A percentile compares a stretch with the other conserved stretches of the same genome.
These are phyloP conservation scores for Morelia viridis DNA, from an alignment of 2,797 vertebrate genomes.

Conservation along the genomic window DNA sequence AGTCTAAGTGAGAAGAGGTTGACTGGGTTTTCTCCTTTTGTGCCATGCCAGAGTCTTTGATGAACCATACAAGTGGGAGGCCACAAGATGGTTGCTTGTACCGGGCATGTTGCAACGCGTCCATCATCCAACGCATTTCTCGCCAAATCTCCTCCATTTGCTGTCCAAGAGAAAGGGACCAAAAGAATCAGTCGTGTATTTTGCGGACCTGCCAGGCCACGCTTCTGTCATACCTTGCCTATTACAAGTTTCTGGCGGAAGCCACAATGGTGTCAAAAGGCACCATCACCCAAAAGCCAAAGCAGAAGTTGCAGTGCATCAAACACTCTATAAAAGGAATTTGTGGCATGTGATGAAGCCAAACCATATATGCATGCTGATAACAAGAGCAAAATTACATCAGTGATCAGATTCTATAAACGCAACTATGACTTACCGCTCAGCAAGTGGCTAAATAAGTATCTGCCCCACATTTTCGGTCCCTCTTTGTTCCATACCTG, in stretches of 20 bases:
- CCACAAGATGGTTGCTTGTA: conserved; percentile 88
- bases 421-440: no score
- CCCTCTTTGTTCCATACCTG: conserved; percentile 73
- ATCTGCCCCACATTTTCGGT: no score
- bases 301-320: neutral
- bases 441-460: no score
- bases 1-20: conserved; percentile 82
- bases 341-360: neutral
- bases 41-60: conserved; percentile 74
- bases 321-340: neutral
- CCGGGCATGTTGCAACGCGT: conserved; percentile 86
- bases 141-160: conserved; percentile 94
- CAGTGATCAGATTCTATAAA: no score
- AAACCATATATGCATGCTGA: no score
- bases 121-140: conserved; percentile 91
- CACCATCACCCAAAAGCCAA: neutral
- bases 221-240: neutral
- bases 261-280: neutral
- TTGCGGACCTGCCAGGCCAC: neutral
- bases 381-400: neutral
- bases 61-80: conserved; percentile 81
- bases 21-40: conserved; percentile 73
- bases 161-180: conserved; percentile 64
- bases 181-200: neutral
- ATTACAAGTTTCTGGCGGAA: neutral